Percentiles rank a stretch among this genome's conserved stretches.
These are phyloP conservation scores for Pinctada fucata DNA, from an alignment of 2,888 invertebrate species.

Conservation along the genomic window DNA sequence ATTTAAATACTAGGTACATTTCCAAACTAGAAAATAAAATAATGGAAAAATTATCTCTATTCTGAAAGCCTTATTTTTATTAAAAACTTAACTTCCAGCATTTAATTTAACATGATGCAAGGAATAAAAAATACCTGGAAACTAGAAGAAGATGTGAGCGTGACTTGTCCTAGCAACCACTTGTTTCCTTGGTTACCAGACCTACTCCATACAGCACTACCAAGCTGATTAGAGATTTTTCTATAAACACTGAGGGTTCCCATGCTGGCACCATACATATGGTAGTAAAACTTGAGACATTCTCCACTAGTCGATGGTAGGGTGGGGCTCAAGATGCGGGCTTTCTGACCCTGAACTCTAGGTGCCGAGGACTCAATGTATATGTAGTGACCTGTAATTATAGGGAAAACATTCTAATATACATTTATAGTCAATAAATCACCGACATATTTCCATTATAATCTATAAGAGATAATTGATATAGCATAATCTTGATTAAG, in stretches of 20 bases:
- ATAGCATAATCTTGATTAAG: too few relatives aligned
- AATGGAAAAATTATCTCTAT: background rate
- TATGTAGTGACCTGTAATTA: constrained; percentile 63
- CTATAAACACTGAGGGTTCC: constrained; percentile 66
- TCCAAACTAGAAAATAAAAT: background rate
- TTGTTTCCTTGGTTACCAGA: constrained; percentile 65
- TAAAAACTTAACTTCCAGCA: too few relatives aligned
- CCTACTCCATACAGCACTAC: constrained; percentile 51
- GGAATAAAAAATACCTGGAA: constrained; percentile 53
- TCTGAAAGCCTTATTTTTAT: too few relatives aligned
- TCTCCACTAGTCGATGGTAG: constrained; percentile 59
- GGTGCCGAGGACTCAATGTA: constrained; percentile 77
- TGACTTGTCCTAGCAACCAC: constrained; percentile 67
- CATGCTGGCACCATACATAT: constrained; percentile 68
- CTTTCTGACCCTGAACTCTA: constrained; percentile 80
- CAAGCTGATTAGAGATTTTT: constrained; percentile 40
- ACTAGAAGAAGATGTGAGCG: constrained; percentile 45
- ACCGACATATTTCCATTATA: too few relatives aligned
- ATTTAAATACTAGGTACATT: too few relatives aligned
- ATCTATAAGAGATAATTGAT: too few relatives aligned
- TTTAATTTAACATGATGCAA: too few relatives aligned
- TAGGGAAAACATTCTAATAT: background rate
- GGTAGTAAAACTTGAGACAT: constrained; percentile 73
- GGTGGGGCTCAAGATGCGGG: constrained; percentile 76
- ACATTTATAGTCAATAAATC: too few relatives aligned